These are phyloP conservation scores for Herpetotheres cachinnans DNA, from an alignment of 2,113 vertebrate genomes.

Conservation along the genomic window DNA sequence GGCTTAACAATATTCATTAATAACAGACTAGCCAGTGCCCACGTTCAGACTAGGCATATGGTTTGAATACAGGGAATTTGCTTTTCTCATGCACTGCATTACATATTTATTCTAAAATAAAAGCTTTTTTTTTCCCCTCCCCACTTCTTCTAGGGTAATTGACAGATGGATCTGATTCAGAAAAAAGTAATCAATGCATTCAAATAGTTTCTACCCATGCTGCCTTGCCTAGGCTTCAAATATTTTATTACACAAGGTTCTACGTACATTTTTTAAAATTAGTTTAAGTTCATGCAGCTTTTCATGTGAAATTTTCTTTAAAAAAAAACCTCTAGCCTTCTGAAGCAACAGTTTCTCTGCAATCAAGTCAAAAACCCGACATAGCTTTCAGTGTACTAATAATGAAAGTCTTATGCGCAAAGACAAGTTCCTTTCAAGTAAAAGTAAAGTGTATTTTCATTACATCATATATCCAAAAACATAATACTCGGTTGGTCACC, in stretches of 20 bases:
- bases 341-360: neutral
- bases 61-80: constrained; percentile 45
- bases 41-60: neutral
- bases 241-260: constrained; percentile 8
- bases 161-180: constrained; percentile 50
- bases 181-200: constrained; percentile 20
- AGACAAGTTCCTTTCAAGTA: neutral
- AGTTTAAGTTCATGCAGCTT: neutral
- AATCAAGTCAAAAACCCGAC: neutral
- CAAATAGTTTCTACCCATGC: neutral
- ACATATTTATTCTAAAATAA: constrained; percentile 32
- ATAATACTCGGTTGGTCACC: neutral
- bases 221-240: neutral
- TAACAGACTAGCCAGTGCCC: constrained; percentile 22
- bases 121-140: neutral
- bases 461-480: neutral
- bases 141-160: neutral
- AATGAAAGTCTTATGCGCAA: neutral
- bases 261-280: neutral
- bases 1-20: constrained; percentile 1
- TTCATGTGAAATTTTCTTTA: neutral
- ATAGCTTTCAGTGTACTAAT: neutral
- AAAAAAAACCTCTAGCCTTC: neutral
- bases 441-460: neutral
- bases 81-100: constrained; percentile 16